A percentile compares a stretch with the other conserved stretches of the same genome.
Conservation (phyloP, 2,113 vertebrate species). For the Chascanopsetta lugubris region DNA sequence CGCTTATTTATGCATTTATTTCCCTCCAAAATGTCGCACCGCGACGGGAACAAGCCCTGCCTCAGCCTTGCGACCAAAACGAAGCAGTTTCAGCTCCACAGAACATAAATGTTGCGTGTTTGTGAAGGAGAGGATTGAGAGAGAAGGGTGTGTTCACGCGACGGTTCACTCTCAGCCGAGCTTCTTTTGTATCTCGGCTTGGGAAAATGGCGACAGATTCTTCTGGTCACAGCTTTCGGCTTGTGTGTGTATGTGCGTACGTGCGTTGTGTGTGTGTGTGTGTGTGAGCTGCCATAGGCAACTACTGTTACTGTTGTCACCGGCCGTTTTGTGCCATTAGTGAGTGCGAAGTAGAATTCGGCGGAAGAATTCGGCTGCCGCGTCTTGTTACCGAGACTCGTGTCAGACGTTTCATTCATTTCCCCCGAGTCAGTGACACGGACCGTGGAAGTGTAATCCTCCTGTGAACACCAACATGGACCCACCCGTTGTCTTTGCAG, state of each 20-base stretch:
- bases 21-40: background rate
- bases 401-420: conserved; percentile 23
- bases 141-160: conserved; percentile 59
- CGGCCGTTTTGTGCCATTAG: conserved; percentile 17
- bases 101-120: background rate
- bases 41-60: background rate
- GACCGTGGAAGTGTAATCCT: too few relatives aligned
- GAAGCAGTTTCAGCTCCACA: background rate
- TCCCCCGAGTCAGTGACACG: conserved; percentile 2
- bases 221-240: conserved; percentile 35
- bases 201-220: conserved; percentile 77
- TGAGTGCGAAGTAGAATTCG: too few relatives aligned
- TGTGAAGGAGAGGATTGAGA: background rate
- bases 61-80: too few relatives aligned
- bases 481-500: too few relatives aligned
- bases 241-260: background rate
- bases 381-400: too few relatives aligned
- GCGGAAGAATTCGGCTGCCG: too few relatives aligned
- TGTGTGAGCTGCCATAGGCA: too few relatives aligned
- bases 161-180: conserved; percentile 1
- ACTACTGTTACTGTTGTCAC: too few relatives aligned
- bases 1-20: rapidly evolving
- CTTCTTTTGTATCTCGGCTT: conserved; percentile 62
- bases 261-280: too few relatives aligned
- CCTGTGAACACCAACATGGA: too few relatives aligned